phyloP scores from a whole-genome alignment of 2,797 vertebrate species.

The Malurus splendens region DNA sequence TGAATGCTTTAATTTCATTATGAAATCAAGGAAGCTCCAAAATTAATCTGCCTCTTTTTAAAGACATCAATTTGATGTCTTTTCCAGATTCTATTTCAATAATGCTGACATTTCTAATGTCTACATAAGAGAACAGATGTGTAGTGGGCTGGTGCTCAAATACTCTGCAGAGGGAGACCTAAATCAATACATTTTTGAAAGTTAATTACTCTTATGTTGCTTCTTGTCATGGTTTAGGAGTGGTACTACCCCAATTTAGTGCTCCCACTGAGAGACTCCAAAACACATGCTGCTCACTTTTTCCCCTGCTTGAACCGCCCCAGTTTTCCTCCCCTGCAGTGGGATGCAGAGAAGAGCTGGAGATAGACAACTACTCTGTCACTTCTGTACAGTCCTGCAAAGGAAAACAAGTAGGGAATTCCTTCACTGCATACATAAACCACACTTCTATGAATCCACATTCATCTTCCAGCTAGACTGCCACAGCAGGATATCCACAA shows the following conservation, averaged over 20 bases:
- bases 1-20: neutral
- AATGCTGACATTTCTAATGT: neutral
- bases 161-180: neutral
- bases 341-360: neutral
- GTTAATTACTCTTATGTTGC: neutral
- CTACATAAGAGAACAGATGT: neutral
- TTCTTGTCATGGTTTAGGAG: neutral
- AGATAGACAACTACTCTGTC: neutral
- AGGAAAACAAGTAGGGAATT: neutral
- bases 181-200: neutral
- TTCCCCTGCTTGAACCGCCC: neutral
- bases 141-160: neutral
- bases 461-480: neutral
- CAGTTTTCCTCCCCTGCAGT: neutral
- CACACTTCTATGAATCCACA: neutral
- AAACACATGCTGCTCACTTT: accelerated
- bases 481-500: neutral
- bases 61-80: neutral
- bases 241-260: neutral
- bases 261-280: neutral
- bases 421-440: neutral
- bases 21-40: neutral
- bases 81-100: neutral
- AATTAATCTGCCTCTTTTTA: neutral
- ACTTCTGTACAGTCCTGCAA: neutral